Evolutionary conservation across 2,888 invertebrate species (phyloP), one percentile per base, ranked within the genome.

Genomic region (Emmelina monodactyla): DNA sequence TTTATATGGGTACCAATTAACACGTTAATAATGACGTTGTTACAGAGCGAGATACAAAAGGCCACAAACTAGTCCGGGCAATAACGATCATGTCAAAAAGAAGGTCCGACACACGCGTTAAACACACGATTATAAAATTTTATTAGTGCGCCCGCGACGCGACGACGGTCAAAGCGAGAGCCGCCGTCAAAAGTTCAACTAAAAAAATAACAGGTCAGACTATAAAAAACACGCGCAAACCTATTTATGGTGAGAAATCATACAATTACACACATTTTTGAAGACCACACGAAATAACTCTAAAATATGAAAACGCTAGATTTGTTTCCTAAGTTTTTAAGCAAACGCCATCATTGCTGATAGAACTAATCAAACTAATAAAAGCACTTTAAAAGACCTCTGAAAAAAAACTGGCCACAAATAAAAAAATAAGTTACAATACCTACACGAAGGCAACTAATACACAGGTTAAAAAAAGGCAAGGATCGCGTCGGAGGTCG

Each of bases 121-220:
- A 79, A 75, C 79, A 78, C 67, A 78, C 78, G 70, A 73, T 72
- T 73, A 76, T 79, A 79, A 79, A 72, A 72, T 79, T 79, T 79
- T 79, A 79, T 79, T 79, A 75, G 79, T 73, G 70, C 66, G 59
- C 61, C n/a, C n/a, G n/a, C n/a, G n/a, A n/a, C n/a, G n/a, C n/a
- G n/a, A n/a, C n/a, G n/a, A n/a, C 65, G 69, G 79, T 72, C 75
- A 73, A 78, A 75, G 72, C 75, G 73, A 73, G 65, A 57, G 67
- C 64, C 71, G 64, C 65, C 72, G 64, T 69, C 71, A 67, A 68
- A 68, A 75, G 73, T 75, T 72, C 78, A 75, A 68, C 63, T 52
- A 69, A 68, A 67, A 69, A 67, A 71, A 59, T 48, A 64, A 67
- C 75, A 69, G 75, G 73, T 73, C 75, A 78, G 67, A 67, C 70